phyloP scores from a whole-genome alignment of 37 sponge, comb jelly and placozoan genomes.

The Axinella damicornis region DNA sequence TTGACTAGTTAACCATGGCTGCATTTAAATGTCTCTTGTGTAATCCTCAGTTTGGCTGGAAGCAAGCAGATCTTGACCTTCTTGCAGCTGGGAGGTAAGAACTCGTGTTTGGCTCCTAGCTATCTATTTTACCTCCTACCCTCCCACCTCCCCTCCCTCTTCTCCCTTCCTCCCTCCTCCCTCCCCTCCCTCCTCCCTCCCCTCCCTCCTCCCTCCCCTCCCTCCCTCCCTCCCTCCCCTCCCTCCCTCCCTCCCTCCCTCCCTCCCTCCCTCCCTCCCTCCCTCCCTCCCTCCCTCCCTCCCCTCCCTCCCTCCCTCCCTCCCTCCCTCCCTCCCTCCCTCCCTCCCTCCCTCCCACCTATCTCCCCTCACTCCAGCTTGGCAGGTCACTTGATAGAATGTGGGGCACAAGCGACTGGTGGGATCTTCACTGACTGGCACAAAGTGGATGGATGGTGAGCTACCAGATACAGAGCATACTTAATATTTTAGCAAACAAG shows the following conservation, averaged over 20 bases:
- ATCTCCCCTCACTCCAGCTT: constrained; percentile 53
- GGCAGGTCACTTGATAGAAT: constrained; percentile 97
- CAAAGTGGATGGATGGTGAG: constrained; percentile 85
- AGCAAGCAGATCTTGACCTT: constrained; percentile 61
- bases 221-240: neutral
- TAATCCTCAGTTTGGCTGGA: constrained; percentile 87
- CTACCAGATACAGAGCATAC: no score
- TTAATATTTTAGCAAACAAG: no score
- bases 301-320: no score
- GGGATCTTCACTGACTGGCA: constrained; percentile 99
- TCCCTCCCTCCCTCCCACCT: neutral
- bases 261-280: neutral
- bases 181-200: no score
- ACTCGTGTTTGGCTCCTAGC: no score
- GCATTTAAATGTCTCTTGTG: no score
- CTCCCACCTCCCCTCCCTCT: no score
- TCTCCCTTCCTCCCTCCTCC: no score
- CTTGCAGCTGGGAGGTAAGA: constrained; percentile 88
- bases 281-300: no score
- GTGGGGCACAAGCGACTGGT: constrained; percentile 98
- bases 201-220: no score
- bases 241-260: neutral
- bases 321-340: neutral
- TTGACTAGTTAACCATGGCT: no score
- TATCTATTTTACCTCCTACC: no score